These are phyloP conservation scores for Cnemophilus loriae DNA, from an alignment of 2,113 vertebrate species.

Conservation along the genomic window DNA sequence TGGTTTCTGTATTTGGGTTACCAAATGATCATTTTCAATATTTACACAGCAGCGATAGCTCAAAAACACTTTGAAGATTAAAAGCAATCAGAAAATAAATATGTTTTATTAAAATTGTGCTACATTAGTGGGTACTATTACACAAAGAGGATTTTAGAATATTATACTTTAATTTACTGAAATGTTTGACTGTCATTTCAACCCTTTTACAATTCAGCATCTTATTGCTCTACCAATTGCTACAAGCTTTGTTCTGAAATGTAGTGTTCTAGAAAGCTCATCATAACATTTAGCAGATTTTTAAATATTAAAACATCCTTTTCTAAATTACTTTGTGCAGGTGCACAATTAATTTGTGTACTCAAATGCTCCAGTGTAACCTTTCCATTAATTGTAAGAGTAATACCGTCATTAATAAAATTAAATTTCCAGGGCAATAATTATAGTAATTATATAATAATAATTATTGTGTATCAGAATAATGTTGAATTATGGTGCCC, in stretches of 20 bases:
- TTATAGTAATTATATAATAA: neutral
- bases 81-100: slow-evolving; percentile 32
- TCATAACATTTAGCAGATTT: neutral
- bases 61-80: slow-evolving; percentile 17
- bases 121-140: neutral
- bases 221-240: neutral
- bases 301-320: neutral
- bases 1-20: slow-evolving; percentile 10
- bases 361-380: neutral
- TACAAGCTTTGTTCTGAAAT: neutral
- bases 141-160: slow-evolving; percentile 4
- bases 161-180: slow-evolving; percentile 5
- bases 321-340: neutral
- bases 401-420: neutral
- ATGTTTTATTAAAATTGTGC: slow-evolving; percentile 6
- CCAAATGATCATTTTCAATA: neutral
- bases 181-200: neutral
- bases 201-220: neutral
- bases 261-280: neutral
- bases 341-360: slow-evolving; percentile 1
- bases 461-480: neutral
- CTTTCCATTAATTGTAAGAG: neutral
- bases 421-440: neutral
- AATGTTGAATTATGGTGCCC: neutral
- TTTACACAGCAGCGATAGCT: neutral